Conservation (phyloP, 2,888 invertebrate species). For the Parochlus steinenii region DNA sequence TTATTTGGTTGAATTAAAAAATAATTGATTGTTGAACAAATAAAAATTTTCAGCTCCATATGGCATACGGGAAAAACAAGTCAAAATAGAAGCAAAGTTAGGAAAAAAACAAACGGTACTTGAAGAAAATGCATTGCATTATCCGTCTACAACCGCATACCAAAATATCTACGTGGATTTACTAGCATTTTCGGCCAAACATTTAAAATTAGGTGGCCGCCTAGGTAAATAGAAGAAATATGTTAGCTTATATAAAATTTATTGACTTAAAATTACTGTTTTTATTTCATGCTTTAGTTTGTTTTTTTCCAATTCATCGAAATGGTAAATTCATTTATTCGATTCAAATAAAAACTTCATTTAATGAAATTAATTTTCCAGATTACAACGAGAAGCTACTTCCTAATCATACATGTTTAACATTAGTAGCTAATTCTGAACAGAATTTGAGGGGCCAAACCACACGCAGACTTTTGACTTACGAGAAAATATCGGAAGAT, state of each 20-base stretch:
- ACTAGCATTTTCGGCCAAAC: constrained; percentile 61
- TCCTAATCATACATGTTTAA: constrained; percentile 65
- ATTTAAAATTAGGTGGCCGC: constrained; percentile 57
- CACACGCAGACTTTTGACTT: constrained; percentile 70
- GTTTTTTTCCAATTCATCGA: constrained; percentile 89
- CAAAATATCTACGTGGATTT: constrained; percentile 72
- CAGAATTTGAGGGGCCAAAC: constrained; percentile 69
- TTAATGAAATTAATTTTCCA: no score
- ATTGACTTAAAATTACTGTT: no score
- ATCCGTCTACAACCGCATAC: constrained; percentile 76
- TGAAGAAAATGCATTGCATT: constrained; percentile 47
- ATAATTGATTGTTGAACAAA: no score
- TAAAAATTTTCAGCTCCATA: constrained; percentile 64
- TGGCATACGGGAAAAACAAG: constrained; percentile 88
- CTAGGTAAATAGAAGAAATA: no score
- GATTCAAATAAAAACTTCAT: constrained; percentile 6
- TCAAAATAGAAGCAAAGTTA: constrained; percentile 41
- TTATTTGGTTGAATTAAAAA: no score
- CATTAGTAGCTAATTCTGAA: constrained; percentile 69
- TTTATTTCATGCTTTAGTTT: no score
- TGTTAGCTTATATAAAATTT: no score
- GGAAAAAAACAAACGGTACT: constrained; percentile 31
- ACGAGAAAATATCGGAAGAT: constrained; percentile 53
- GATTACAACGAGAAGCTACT: constrained; percentile 55
- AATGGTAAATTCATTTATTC: constrained; percentile 21